Percentiles rank a stretch among this genome's conserved stretches.
These are phyloP conservation scores for Orchestes rusci DNA, from an alignment of 2,888 invertebrate genomes.

Conservation along the genomic window DNA sequence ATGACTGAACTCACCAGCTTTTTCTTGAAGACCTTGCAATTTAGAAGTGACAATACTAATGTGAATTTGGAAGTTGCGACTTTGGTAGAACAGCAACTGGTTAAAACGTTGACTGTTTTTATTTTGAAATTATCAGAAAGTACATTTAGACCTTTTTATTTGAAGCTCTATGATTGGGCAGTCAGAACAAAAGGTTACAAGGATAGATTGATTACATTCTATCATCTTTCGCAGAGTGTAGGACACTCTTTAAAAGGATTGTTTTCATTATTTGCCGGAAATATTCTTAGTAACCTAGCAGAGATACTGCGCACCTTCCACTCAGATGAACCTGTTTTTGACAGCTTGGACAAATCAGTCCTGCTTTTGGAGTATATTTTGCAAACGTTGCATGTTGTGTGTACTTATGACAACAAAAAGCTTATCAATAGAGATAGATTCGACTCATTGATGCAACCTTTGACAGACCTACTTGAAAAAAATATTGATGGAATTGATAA, in stretches of 20 bases:
- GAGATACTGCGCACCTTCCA: constrained; percentile 65
- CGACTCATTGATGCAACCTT: constrained; percentile 73
- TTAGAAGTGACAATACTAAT: constrained; percentile 53
- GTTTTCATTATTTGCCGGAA: constrained; percentile 84
- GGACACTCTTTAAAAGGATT: constrained; percentile 78
- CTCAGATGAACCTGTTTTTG: constrained; percentile 44
- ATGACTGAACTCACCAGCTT: constrained; percentile 65
- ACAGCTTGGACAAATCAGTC: constrained; percentile 51
- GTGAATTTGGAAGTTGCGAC: constrained; percentile 46
- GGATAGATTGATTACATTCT: constrained; percentile 73
- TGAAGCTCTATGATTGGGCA: constrained; percentile 84
- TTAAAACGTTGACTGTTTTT: constrained; percentile 70
- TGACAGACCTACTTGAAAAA: constrained; percentile 86
- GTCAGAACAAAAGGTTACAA: constrained; percentile 52
- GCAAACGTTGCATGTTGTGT: constrained; percentile 68
- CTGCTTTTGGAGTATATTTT: constrained; percentile 64
- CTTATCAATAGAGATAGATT: constrained; percentile 82
- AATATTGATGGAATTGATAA: constrained; percentile 51
- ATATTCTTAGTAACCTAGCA: constrained; percentile 75
- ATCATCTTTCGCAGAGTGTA: constrained; percentile 68
- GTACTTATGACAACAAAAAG: constrained; percentile 73
- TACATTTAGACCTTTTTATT: constrained; percentile 82
- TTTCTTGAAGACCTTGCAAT: constrained; percentile 65
- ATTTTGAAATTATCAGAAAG: constrained; percentile 84
- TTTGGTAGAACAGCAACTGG: constrained; percentile 63